A percentile compares a stretch with the other conserved stretches of the same genome.
Evolutionary conservation across 92 coral and sea anemone genomes (phyloP).

Genomic region (Anthopleura xanthogrammica): DNA sequence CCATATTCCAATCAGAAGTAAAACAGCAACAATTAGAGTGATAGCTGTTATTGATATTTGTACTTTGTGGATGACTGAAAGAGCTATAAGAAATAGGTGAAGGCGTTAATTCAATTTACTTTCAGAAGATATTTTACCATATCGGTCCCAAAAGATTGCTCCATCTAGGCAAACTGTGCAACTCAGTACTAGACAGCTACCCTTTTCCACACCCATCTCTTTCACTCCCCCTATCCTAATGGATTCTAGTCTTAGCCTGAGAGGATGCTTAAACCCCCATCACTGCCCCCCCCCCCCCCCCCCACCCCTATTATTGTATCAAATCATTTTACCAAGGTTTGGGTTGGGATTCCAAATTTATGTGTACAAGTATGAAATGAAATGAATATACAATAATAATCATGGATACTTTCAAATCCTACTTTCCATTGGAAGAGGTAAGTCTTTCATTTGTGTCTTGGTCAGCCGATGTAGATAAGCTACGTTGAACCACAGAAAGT

Average conservation of each 20-base stretch:
- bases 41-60: conserved; percentile 46
- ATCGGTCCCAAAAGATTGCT: no score
- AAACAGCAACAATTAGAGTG: conserved; percentile 39
- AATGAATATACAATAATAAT: background rate
- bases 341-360: no score
- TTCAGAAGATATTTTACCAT: no score
- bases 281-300: no score
- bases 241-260: no score
- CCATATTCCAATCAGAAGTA: conserved; percentile 46
- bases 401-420: background rate
- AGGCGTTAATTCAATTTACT: background rate
- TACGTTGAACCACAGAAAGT: conserved; percentile 57
- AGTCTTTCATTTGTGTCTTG: conserved; percentile 15
- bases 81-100: conserved; percentile 14
- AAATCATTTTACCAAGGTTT: no score
- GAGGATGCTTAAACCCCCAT: no score
- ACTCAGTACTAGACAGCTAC: no score
- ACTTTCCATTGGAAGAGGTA: conserved; percentile 42
- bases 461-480: conserved; percentile 60
- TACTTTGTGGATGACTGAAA: conserved; percentile 39
- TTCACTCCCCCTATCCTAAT: no score
- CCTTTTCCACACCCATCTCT: no score
- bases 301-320: no score
- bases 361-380: background rate
- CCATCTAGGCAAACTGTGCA: no score